These are phyloP conservation scores for Idaea straminata DNA, from an alignment of 2,888 invertebrate genomes.

Conservation along the genomic window DNA sequence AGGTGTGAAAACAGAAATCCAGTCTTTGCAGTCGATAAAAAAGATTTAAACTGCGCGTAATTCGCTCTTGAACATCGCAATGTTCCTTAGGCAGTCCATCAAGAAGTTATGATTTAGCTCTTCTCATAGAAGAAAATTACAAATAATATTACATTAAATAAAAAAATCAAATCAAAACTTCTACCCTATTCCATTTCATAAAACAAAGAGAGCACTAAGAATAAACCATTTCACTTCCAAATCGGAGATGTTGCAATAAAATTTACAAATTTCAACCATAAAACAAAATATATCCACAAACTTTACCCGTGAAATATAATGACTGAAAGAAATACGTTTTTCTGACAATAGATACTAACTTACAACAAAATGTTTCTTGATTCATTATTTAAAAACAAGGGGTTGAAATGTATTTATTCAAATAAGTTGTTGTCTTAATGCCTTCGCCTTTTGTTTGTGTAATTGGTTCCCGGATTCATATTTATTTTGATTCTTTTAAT, in stretches of 20 bases:
- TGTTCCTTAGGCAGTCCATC: too few species aligned
- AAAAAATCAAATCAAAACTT: background rate
- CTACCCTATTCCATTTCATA: background rate
- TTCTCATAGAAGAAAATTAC: background rate
- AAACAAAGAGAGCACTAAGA: background rate
- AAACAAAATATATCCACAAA: slow-evolving; percentile 39
- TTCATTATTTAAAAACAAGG: slow-evolving; percentile 39
- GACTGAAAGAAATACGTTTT: slow-evolving; percentile 40
- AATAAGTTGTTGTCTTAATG: background rate
- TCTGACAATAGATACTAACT: background rate
- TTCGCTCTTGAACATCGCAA: too few species aligned
- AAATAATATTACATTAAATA: background rate
- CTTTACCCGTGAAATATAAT: slow-evolving; percentile 42
- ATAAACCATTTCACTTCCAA: slow-evolving; percentile 26
- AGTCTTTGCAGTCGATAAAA: too few species aligned
- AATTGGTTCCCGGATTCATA: slow-evolving; percentile 13
- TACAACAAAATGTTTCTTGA: slow-evolving; percentile 48
- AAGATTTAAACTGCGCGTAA: too few species aligned
- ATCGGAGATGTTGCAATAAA: slow-evolving; percentile 41
- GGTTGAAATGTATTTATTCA: slow-evolving; percentile 23
- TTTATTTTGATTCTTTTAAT: background rate
- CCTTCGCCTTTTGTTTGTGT: slow-evolving; percentile 11
- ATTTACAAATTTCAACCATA: slow-evolving; percentile 59
- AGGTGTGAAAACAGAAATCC: too few species aligned
- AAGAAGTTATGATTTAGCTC: background rate